A percentile compares a stretch with the other conserved stretches of the same genome.
Evolutionary conservation across 2,113 vertebrate genomes (phyloP).

Genomic region (Chaenocephalus aceratus): DNA sequence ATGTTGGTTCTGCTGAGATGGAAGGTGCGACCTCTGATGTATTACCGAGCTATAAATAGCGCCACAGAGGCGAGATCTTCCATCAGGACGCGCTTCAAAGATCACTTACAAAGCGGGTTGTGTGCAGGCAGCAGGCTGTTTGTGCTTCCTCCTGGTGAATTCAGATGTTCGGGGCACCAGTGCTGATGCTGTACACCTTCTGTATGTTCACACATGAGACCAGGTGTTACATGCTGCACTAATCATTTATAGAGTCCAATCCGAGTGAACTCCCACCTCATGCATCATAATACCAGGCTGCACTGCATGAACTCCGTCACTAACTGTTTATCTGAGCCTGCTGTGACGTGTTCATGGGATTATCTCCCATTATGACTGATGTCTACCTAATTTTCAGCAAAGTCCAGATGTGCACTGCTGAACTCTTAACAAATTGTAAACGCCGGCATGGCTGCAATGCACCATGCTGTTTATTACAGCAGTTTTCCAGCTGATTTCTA

Average conservation of each 20-base stretch:
- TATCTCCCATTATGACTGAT: slow-evolving; percentile 47
- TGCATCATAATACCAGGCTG: background rate
- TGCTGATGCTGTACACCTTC: slow-evolving; percentile 15
- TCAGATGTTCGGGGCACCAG: slow-evolving; percentile 36
- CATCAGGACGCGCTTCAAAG: slow-evolving; percentile 75
- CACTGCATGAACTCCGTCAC: slow-evolving; percentile 16
- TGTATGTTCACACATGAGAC: slow-evolving; percentile 20
- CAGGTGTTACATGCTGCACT: slow-evolving; percentile 8
- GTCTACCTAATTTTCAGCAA: slow-evolving; percentile 48
- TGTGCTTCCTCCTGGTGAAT: slow-evolving; percentile 42
- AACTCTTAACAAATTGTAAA: slow-evolving; percentile 33
- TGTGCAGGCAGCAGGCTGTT: slow-evolving; percentile 59
- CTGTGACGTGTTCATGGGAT: slow-evolving; percentile 46
- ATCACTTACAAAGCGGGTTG: slow-evolving; percentile 71
- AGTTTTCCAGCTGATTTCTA: slow-evolving; percentile 48
- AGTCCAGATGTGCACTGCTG: slow-evolving; percentile 49
- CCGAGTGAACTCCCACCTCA: slow-evolving; percentile 3
- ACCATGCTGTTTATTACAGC: slow-evolving; percentile 25
- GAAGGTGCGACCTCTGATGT: slow-evolving; percentile 78
- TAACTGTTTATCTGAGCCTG: slow-evolving; percentile 41
- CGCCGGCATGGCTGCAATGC: slow-evolving; percentile 19
- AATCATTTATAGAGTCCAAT: slow-evolving; percentile 24
- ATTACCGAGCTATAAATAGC: slow-evolving; percentile 82
- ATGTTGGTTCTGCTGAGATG: slow-evolving; percentile 75
- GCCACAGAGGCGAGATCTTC: slow-evolving; percentile 72